A percentile compares a stretch with the other conserved stretches of the same genome.
Conservation (phyloP, 1,140 invertebrate species). For the Bombus vancouverensis region DNA sequence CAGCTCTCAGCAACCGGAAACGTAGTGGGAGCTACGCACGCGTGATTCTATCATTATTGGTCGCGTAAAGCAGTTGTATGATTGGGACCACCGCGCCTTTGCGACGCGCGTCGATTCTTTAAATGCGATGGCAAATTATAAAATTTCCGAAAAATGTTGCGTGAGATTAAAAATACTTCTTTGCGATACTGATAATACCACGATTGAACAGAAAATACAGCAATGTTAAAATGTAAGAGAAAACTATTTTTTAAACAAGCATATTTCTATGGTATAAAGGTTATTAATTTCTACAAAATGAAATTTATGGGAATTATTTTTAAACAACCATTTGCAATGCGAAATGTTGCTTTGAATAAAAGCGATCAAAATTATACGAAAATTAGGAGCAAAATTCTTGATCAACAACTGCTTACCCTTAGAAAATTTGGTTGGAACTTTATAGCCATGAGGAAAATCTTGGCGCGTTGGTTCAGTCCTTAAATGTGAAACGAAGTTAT, state of each 20-base stretch:
- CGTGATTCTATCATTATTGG: slow-evolving; percentile 65
- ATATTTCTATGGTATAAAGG: not conserved
- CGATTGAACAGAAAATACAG: not conserved
- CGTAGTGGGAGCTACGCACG: slow-evolving; percentile 69
- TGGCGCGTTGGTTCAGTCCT: not conserved
- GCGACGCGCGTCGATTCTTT: slow-evolving; percentile 13
- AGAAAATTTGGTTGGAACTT: not conserved
- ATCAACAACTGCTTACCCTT: not conserved
- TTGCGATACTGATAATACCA: not conserved
- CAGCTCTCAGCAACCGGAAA: slow-evolving; percentile 65
- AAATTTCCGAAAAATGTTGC: not conserved
- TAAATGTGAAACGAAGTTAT: not conserved
- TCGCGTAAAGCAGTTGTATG: slow-evolving; percentile 31
- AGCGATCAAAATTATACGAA: not conserved
- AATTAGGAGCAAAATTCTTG: not conserved
- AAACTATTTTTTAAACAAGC: slow-evolving; percentile 1
- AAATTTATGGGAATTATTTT: not conserved
- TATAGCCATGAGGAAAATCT: not conserved
- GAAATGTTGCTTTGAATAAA: not conserved
- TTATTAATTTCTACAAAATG: not conserved
- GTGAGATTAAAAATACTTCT: slow-evolving; percentile 1
- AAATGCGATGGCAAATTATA: not conserved
- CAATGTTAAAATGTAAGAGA: slow-evolving; percentile 1
- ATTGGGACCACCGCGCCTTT: slow-evolving; percentile 60
- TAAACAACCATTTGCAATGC: not conserved